These are phyloP conservation scores for Eurypyga helias DNA, from an alignment of 2,113 vertebrate genomes.

Conservation along the genomic window DNA sequence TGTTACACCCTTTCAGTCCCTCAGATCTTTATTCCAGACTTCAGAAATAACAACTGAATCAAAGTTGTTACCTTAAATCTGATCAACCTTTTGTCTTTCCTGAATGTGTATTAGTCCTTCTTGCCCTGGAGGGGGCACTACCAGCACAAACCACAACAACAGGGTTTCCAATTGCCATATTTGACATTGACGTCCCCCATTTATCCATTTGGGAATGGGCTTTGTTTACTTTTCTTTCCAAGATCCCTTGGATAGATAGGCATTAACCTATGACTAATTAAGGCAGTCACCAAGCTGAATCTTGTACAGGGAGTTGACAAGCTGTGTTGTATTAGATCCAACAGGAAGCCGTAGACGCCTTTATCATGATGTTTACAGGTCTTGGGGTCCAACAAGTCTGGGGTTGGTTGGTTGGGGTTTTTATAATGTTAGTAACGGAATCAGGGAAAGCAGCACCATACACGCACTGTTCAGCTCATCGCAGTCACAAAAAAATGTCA, in stretches of 20 bases:
- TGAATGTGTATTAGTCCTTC: neutral
- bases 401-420: neutral
- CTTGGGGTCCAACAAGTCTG: neutral
- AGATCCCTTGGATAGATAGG: neutral
- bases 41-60: neutral
- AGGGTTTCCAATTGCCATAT: neutral
- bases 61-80: neutral
- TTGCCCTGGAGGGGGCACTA: too few species aligned
- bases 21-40: neutral
- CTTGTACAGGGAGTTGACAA: neutral
- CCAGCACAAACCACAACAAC: neutral
- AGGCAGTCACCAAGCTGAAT: neutral
- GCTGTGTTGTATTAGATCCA: neutral
- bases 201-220: neutral
- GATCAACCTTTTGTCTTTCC: neutral
- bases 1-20: neutral
- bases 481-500: neutral
- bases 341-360: neutral
- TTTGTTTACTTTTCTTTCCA: neutral
- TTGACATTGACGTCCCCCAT: neutral
- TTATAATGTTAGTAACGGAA: neutral
- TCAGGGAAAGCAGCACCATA: neutral
- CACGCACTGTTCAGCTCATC: neutral
- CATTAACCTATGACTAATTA: neutral
- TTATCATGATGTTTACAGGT: neutral